A percentile compares a stretch with the other conserved stretches of the same genome.
phyloP scores from a whole-genome alignment of 2,888 invertebrate genomes.

The Patella depressa region DNA sequence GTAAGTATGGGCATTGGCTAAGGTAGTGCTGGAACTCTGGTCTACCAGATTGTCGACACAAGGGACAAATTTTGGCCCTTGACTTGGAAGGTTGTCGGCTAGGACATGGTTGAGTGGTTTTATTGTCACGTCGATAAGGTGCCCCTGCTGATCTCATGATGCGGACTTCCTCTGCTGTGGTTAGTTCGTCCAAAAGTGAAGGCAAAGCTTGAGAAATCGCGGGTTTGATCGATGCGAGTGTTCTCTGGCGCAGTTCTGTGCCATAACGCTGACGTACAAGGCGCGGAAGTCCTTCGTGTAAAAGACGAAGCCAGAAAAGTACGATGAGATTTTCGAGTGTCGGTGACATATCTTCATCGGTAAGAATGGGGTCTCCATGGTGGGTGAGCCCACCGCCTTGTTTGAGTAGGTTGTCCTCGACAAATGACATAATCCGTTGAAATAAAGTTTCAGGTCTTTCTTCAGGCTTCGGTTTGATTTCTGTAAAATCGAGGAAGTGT shows the following conservation, averaged over 20 bases:
- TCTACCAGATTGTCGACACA: neutral
- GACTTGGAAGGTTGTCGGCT: neutral
- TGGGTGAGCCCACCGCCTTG: constrained; percentile 25
- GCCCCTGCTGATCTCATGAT: neutral
- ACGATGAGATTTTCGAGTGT: constrained; percentile 29
- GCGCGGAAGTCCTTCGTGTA: constrained; percentile 20
- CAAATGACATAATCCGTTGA: constrained; percentile 36
- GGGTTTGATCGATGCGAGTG: constrained; percentile 30
- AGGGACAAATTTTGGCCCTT: neutral
- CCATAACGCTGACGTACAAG: constrained; percentile 30
- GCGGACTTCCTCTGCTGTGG: neutral
- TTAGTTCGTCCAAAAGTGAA: constrained; percentile 14
- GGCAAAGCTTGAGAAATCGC: constrained; percentile 31
- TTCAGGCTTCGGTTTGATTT: constrained; percentile 29
- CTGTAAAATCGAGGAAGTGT: constrained; percentile 39
- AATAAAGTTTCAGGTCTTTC: constrained; percentile 42
- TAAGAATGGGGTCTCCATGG: constrained; percentile 8
- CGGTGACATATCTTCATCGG: constrained; percentile 31
- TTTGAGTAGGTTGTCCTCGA: constrained; percentile 38
- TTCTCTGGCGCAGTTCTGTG: constrained; percentile 28
- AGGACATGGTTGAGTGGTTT: neutral
- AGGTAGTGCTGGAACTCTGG: neutral
- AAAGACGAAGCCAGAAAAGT: constrained; percentile 22
- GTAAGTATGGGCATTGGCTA: neutral
- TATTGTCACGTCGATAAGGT: neutral